Evolutionary conservation across 2,797 vertebrate genomes (phyloP).

Genomic region (Furcifer pardalis): DNA sequence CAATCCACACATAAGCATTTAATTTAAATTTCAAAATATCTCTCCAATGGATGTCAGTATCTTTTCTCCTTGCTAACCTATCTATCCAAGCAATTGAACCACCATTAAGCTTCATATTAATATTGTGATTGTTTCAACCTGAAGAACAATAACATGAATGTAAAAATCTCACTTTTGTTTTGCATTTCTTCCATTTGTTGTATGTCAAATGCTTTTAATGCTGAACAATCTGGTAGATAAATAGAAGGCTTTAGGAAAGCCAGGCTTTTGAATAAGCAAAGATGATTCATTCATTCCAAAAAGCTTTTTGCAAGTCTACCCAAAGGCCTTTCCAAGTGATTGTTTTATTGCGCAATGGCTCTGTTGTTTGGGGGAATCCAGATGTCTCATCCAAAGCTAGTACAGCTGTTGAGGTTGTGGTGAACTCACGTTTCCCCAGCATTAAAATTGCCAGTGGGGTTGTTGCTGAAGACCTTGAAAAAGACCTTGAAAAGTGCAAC

Average conservation of each 20-base stretch:
- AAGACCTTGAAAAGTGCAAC: background rate
- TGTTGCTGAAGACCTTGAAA: background rate
- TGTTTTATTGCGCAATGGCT: slow-evolving; percentile 27
- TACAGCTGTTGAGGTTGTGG: background rate
- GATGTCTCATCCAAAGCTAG: slow-evolving; percentile 5
- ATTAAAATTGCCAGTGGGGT: background rate
- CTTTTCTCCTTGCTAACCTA: slow-evolving; percentile 15
- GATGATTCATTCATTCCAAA: slow-evolving; percentile 39
- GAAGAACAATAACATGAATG: background rate
- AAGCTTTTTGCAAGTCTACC: background rate
- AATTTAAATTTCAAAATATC: slow-evolving; percentile 14
- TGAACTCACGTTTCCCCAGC: background rate
- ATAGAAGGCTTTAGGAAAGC: slow-evolving; percentile 25
- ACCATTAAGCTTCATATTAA: slow-evolving; percentile 2
- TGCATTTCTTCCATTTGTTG: slow-evolving; percentile 5
- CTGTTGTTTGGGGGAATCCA: slow-evolving; percentile 13
- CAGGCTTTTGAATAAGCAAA: slow-evolving; percentile 22
- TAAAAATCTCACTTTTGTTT: slow-evolving; percentile 21
- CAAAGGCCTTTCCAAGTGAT: slow-evolving; percentile 7
- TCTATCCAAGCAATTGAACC: background rate
- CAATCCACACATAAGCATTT: background rate
- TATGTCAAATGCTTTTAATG: background rate
- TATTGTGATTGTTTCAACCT: slow-evolving; percentile 32
- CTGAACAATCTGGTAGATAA: slow-evolving; percentile 25
- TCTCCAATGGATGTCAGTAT: background rate